Percentiles rank a stretch among this genome's conserved stretches.
Conservation (phyloP, 2,888 invertebrate species). For the Drosophila anomalata region DNA sequence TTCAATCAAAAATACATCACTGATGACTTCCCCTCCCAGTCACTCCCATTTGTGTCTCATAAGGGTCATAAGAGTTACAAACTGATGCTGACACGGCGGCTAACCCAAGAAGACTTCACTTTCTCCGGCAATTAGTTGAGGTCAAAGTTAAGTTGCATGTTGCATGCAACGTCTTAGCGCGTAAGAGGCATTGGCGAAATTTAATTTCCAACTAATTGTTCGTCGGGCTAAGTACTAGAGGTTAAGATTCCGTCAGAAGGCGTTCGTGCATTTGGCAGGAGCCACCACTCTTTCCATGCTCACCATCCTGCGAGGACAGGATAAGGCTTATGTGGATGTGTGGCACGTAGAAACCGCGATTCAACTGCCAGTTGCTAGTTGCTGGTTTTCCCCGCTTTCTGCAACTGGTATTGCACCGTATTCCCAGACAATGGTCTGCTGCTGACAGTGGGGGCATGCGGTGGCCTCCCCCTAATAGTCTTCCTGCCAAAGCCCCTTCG, state of each 20-base stretch:
- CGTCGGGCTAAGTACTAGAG: conserved; percentile 52
- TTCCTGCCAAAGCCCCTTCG: conserved; percentile 1
- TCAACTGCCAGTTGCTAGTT: conserved; percentile 30
- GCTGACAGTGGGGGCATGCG: conserved; percentile 24
- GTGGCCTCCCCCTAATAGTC: neutral
- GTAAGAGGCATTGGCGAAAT: conserved; percentile 54
- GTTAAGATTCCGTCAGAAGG: neutral
- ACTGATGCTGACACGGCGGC: conserved; percentile 70
- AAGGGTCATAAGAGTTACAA: conserved; percentile 13
- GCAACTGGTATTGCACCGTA: conserved; percentile 51
- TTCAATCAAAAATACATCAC: conserved; percentile 76
- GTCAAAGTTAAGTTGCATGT: conserved; percentile 53
- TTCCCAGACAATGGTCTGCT: conserved; percentile 46
- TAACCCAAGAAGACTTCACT: conserved; percentile 56
- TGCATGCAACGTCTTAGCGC: conserved; percentile 60
- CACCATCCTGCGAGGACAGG: conserved; percentile 6
- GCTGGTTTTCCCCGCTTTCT: conserved; percentile 50
- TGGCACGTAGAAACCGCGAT: conserved; percentile 33
- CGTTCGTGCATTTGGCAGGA: conserved; percentile 30
- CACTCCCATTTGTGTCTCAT: conserved; percentile 22
- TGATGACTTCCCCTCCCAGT: conserved; percentile 23
- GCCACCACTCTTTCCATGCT: neutral
- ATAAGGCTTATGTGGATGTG: conserved; percentile 12
- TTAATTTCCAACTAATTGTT: conserved; percentile 74
- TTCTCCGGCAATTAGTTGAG: conserved; percentile 63